A percentile compares a stretch with the other conserved stretches of the same genome.
phyloP scores from a whole-genome alignment of 2,797 vertebrate species.

The Pogonophryne albipinna region DNA sequence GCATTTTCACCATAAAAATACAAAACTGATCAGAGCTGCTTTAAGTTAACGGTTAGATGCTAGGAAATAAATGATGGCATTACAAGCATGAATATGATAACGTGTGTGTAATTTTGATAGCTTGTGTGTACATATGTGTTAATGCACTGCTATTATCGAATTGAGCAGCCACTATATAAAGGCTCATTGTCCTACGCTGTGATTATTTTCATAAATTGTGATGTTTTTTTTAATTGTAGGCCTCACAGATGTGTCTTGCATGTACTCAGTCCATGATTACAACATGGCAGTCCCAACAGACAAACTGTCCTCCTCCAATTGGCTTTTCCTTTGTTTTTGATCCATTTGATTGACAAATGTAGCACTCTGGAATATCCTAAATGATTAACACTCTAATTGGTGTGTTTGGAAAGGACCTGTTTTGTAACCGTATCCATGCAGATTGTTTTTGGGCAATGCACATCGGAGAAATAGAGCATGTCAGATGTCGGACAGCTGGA shows the following conservation, averaged over 20 bases:
- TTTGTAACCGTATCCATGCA: neutral
- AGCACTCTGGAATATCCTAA: neutral
- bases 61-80: neutral
- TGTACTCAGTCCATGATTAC: constrained; percentile 23
- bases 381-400: constrained; percentile 14
- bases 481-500: constrained; percentile 22
- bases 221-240: constrained; percentile 17
- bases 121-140: neutral
- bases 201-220: neutral
- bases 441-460: constrained; percentile 5
- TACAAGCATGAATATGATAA: neutral
- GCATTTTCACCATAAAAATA: neutral
- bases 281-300: neutral
- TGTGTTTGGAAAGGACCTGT: constrained; percentile 6
- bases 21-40: neutral
- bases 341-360: neutral
- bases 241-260: constrained; percentile 4
- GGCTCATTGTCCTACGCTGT: neutral
- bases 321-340: constrained; percentile 37
- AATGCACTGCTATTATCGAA: neutral
- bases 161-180: neutral
- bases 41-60: neutral
- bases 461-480: constrained; percentile 16
- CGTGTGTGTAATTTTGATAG: neutral
- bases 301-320: constrained; percentile 12